phyloP scores from a whole-genome alignment of 1,140 invertebrate species.

The Ruditapes philippinarum region DNA sequence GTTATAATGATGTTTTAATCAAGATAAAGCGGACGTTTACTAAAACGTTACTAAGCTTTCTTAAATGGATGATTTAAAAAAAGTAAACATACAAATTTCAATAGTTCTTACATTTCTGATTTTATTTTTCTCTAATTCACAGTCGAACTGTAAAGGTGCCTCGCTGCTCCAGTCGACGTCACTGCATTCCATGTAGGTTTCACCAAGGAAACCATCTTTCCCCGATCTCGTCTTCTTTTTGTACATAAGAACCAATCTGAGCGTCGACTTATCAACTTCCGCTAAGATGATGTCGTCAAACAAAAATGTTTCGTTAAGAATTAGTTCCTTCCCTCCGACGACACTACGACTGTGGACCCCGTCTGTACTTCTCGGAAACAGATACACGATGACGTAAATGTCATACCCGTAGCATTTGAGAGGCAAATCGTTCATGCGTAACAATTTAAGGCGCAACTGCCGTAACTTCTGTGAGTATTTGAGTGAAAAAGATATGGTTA shows the following conservation, averaged over 20 bases:
- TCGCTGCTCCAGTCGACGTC: conserved; percentile 52
- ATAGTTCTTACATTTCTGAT: conserved; percentile 23
- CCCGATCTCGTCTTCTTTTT: conserved; percentile 25
- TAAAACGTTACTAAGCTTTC: too few relatives aligned
- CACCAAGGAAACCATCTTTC: conserved; percentile 61
- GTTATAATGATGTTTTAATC: too few relatives aligned
- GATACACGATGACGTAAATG: conserved; percentile 45
- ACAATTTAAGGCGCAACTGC: conserved; percentile 37
- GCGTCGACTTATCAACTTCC: conserved; percentile 61
- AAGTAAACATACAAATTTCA: too few relatives aligned
- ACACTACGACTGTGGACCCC: conserved; percentile 55
- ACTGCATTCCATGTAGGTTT: conserved; percentile 59
- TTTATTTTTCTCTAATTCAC: conserved; percentile 20
- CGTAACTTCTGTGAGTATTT: conserved; percentile 49
- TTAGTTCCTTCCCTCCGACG: conserved; percentile 10
- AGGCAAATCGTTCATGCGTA: conserved; percentile 35
- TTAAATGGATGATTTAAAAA: too few relatives aligned
- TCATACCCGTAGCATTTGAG: conserved; percentile 39
- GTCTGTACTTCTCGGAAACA: conserved; percentile 59
- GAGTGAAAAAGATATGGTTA: conserved; percentile 38
- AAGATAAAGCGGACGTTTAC: too few relatives aligned
- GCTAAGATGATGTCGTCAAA: conserved; percentile 51
- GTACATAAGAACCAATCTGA: conserved; percentile 44
- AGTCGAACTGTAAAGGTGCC: conserved; percentile 6
- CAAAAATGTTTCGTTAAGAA: conserved; percentile 51